phyloP scores from a whole-genome alignment of 2,888 invertebrate species.

The Eledona agricola region DNA sequence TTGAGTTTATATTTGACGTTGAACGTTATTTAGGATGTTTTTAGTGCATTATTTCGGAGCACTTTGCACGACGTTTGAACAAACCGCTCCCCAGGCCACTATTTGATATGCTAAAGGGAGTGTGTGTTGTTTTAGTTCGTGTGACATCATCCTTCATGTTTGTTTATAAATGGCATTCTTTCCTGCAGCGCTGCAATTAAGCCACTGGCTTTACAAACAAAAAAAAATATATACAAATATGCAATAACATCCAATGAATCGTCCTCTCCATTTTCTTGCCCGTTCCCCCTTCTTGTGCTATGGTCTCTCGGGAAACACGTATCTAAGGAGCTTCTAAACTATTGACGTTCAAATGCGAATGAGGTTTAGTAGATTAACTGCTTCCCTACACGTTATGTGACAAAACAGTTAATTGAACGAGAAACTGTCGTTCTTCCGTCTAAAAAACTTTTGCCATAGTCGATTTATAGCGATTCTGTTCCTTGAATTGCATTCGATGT shows the following conservation, averaged over 20 bases:
- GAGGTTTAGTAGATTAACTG: conserved; percentile 18
- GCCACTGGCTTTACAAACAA: no score
- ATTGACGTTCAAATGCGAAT: background rate
- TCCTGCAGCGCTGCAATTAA: conserved; percentile 21
- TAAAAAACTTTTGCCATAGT: conserved; percentile 13
- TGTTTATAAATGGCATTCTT: conserved; percentile 14
- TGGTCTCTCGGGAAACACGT: conserved; percentile 1
- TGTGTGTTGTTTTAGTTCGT: conserved; percentile 17
- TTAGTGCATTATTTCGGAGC: conserved; percentile 14
- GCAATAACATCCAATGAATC: no score
- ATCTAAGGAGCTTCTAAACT: no score
- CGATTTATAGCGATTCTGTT: conserved; percentile 17
- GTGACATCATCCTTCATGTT: conserved; percentile 20
- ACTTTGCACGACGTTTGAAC: conserved; percentile 11
- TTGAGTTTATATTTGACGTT: conserved; percentile 23
- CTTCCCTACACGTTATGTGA: conserved; percentile 16
- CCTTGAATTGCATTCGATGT: conserved; percentile 18
- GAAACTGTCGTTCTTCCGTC: conserved; percentile 15
- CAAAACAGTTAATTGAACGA: conserved; percentile 25
- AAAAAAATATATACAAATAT: no score
- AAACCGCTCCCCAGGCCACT: conserved; percentile 17
- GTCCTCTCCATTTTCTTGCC: no score
- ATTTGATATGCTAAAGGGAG: conserved; percentile 8
- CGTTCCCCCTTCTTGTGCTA: background rate
- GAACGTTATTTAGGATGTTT: conserved; percentile 19